These are phyloP conservation scores for Drosophila infuscata DNA, from an alignment of 2,888 invertebrate genomes.

Conservation along the genomic window DNA sequence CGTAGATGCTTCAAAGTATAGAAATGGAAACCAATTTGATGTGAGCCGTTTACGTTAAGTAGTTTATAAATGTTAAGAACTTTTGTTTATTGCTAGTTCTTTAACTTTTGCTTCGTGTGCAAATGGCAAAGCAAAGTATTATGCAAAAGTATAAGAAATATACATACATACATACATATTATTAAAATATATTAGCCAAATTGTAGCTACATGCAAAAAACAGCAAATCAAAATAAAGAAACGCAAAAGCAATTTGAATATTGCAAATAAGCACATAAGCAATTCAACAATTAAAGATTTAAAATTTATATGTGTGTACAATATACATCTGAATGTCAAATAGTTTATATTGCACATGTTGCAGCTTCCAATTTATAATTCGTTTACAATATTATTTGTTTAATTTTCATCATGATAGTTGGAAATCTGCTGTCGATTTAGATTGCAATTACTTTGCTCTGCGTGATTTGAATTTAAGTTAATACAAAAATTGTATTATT, in stretches of 20 bases:
- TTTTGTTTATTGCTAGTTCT: conserved; percentile 68
- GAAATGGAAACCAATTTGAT: conserved; percentile 48
- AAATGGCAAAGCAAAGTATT: conserved; percentile 70
- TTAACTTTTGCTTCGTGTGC: conserved; percentile 55
- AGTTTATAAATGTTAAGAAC: conserved; percentile 62
- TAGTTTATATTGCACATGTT: conserved; percentile 33
- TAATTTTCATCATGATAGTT: conserved; percentile 3
- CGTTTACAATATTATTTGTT: conserved; percentile 15
- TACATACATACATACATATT: conserved; percentile 39
- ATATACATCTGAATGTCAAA: conserved; percentile 55
- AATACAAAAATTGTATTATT: conserved; percentile 64
- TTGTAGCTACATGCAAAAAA: conserved; percentile 40
- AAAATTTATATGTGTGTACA: conserved; percentile 17
- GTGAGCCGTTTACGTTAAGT: conserved; percentile 69
- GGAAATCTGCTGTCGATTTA: conserved; percentile 18
- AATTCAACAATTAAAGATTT: conserved; percentile 34
- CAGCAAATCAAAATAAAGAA: conserved; percentile 11
- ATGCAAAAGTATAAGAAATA: conserved; percentile 68
- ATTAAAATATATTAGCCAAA: conserved; percentile 56
- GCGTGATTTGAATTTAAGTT: conserved; percentile 63
- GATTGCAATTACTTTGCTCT: conserved; percentile 50
- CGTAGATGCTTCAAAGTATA: conserved; percentile 2
- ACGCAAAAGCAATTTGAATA: conserved; percentile 31
- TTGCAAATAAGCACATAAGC: conserved; percentile 46
- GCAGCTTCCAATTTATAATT: conserved; percentile 47